phyloP scores from a whole-genome alignment of 2,888 invertebrate genomes.

The Thecophora atra region DNA sequence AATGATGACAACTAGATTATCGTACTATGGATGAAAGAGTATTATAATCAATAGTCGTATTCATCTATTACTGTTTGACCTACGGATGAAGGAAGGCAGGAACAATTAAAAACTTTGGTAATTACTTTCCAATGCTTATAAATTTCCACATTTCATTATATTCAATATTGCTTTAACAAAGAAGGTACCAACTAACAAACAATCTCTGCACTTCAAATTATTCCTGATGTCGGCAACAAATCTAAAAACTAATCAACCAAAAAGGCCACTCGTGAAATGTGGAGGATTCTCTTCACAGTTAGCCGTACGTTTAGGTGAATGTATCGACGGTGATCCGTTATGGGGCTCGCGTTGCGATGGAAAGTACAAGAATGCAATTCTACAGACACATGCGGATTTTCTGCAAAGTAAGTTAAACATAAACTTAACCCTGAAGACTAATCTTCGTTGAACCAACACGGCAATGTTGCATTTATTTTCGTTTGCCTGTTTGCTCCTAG shows the following conservation, averaged over 20 bases:
- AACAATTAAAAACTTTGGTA: no score
- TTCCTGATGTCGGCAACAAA: not conserved
- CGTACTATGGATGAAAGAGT: no score
- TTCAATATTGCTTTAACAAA: no score
- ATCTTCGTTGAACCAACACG: not conserved
- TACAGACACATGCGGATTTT: conserved; percentile 83
- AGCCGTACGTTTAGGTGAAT: conserved; percentile 75
- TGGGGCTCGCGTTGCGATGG: conserved; percentile 87
- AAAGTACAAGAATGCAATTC: conserved; percentile 80
- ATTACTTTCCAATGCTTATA: no score
- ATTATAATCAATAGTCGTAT: no score
- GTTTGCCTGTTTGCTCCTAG: no score
- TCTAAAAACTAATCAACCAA: not conserved
- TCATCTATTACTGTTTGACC: no score
- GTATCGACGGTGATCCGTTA: conserved; percentile 84
- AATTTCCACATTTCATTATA: no score
- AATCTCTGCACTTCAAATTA: no score
- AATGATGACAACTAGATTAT: no score
- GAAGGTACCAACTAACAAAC: no score
- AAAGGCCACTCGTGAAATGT: conserved; percentile 68
- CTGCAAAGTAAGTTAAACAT: conserved; percentile 70
- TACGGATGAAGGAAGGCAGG: no score
- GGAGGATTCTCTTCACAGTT: conserved; percentile 86
- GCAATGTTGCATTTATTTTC: not conserved
- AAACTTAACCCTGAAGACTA: not conserved